These are phyloP conservation scores for Dolichallabes microphthalmus DNA, from an alignment of 2,113 vertebrate genomes.

Conservation along the genomic window DNA sequence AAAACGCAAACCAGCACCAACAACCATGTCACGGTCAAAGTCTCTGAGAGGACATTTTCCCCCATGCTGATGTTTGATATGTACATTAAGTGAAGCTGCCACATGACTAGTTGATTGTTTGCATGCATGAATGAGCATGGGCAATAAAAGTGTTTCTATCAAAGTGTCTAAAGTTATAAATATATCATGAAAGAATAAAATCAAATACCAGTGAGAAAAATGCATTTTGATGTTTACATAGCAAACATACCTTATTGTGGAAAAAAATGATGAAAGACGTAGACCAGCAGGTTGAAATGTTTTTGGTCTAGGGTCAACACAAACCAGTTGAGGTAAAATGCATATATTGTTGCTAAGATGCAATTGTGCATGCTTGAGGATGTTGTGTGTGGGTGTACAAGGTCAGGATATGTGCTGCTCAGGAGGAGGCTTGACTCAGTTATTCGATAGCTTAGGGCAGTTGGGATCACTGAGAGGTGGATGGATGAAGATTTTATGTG, in stretches of 20 bases:
- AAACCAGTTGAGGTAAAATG: not conserved
- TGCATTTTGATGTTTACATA: not conserved
- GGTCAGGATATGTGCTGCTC: constrained; percentile 41
- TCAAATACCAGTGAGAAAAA: not conserved
- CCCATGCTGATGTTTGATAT: not conserved
- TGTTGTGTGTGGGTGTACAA: constrained; percentile 24
- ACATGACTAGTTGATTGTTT: not conserved
- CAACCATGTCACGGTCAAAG: not conserved
- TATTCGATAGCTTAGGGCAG: constrained; percentile 51
- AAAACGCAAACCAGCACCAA: not conserved
- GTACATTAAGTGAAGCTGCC: not conserved
- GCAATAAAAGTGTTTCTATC: not conserved
- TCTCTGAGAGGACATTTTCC: not conserved
- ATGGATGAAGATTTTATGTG: constrained; percentile 52
- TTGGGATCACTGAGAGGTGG: constrained; percentile 48
- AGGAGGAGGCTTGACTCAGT: constrained; percentile 45
- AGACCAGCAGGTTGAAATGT: not conserved
- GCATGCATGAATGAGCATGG: not conserved
- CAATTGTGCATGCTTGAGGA: constrained; percentile 32
- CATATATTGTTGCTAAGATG: not conserved
- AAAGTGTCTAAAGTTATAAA: not conserved
- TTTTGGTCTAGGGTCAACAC: not conserved
- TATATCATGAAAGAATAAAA: not conserved
- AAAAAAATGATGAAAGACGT: not conserved
- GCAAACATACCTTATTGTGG: not conserved